Evolutionary conservation across 1,140 invertebrate genomes (phyloP), one percentile per base, ranked within the genome.

Genomic region (Eciton burchellii): DNA sequence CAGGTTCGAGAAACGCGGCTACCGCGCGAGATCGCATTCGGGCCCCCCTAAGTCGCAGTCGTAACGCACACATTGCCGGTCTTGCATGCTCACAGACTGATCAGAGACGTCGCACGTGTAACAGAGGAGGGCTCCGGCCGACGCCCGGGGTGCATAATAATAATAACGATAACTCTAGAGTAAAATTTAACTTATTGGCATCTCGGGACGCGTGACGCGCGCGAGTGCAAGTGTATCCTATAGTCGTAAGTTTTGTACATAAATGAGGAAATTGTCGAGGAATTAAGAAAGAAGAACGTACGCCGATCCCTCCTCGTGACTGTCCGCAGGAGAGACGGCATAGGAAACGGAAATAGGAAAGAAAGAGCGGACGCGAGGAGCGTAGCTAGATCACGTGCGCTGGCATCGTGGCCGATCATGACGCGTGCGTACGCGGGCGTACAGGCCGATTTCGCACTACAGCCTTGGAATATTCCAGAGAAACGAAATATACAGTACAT

Each of bases 101-200:
- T 74, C 56, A 29, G 84, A 83, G 87, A 79, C 74, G 74, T 88
- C 87, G 86, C 74, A 65, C 71, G 35, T 45, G 52, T n/a, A 45
- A 63, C n/a, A 47, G 60, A 65, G 41, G 19, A 26, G 26, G 59
- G 81, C 54, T 60, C 60, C 71, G 71, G 45, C 65, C 52, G 47
- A 47, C 29, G 11, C 12, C 24, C 62, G 84, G 85, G 81, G 57
- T 68, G 79, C 84, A 57, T 76, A 65, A 56, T 76, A 90, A 84
- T 82, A 85, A 90, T 90, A 89, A 90, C 87, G 87, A 87, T 89
- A 85, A 86, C 68, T 85, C 35, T 88, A 87, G 86, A 84, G 76
- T 84, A 85, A 87, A 91, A 89, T 88, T 92, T 93, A 91, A 93
- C 89, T 93, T 93, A 93, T 92, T 93, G 72, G 87, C 89, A 87